phyloP scores from a whole-genome alignment of 2,113 vertebrate genomes.

The Numida meleagris region DNA sequence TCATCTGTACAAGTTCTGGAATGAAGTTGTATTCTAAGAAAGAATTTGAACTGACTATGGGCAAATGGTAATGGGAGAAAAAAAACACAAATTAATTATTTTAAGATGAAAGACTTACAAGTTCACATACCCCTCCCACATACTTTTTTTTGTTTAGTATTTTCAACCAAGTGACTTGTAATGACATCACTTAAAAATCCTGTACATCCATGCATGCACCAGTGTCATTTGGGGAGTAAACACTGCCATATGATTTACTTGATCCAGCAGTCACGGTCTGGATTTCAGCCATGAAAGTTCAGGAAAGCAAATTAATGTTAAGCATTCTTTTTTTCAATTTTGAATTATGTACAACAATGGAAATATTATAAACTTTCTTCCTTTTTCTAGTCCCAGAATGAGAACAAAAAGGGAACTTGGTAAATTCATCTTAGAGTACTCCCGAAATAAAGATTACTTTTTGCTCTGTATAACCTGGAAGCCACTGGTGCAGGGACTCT shows the following conservation, averaged over 20 bases:
- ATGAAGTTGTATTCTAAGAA: not conserved
- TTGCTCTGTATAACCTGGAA: not conserved
- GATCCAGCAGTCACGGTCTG: not conserved
- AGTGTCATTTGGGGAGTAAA: not conserved
- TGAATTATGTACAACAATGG: not conserved
- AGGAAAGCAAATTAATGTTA: not conserved
- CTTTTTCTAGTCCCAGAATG: not conserved
- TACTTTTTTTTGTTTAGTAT: not conserved
- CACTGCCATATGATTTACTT: not conserved
- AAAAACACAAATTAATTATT: not conserved
- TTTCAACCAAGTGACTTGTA: not conserved
- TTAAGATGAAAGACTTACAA: not conserved
- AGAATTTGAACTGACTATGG: not conserved
- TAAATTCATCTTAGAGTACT: not conserved
- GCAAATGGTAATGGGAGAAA: not conserved
- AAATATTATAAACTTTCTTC: not conserved
- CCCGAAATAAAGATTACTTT: not conserved
- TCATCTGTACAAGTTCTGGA: not conserved
- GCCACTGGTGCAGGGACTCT: not conserved
- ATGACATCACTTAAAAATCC: not conserved
- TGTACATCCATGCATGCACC: not conserved
- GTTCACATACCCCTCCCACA: not conserved
- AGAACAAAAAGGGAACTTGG: not conserved
- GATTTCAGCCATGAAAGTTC: not conserved
- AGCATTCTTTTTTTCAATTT: not conserved